Conservation (phyloP, 2,888 invertebrate genomes). For the Hyposoter didymator region DNA sequence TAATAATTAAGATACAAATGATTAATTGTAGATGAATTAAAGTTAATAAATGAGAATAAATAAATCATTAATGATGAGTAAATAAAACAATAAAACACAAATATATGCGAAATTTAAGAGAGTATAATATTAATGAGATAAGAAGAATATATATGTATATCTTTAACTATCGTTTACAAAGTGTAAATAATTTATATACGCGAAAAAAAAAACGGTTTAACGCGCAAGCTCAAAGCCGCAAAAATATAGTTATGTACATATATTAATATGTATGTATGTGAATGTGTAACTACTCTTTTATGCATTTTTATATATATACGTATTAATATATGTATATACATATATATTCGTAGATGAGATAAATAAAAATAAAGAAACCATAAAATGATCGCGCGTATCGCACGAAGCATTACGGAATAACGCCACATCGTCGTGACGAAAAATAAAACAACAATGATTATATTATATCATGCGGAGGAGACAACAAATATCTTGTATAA, state of each 20-base stretch:
- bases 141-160: constrained; percentile 73
- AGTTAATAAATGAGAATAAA: constrained; percentile 66
- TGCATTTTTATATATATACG: constrained; percentile 39
- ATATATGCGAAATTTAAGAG: constrained; percentile 69
- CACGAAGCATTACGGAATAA: constrained; percentile 50
- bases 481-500: constrained; percentile 72
- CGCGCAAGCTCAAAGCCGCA: constrained; percentile 66
- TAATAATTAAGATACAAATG: constrained; percentile 70
- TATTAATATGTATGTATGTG: constrained; percentile 33
- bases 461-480: constrained; percentile 61
- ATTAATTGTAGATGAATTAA: constrained; percentile 72
- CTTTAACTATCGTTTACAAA: constrained; percentile 74
- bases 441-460: constrained; percentile 51
- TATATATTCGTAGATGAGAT: constrained; percentile 62
- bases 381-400: constrained; percentile 60
- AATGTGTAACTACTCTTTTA: constrained; percentile 42
- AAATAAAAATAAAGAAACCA: constrained; percentile 52
- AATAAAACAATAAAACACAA: constrained; percentile 66
- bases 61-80: constrained; percentile 68
- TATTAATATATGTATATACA: constrained; percentile 46
- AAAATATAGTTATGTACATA: constrained; percentile 55
- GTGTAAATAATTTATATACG: constrained; percentile 81
- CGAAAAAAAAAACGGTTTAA: constrained; percentile 67
- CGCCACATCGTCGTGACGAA: constrained; percentile 55
- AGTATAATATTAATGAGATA: constrained; percentile 74